phyloP scores from a whole-genome alignment of 2,113 vertebrate genomes.

The Elephas maximus region DNA sequence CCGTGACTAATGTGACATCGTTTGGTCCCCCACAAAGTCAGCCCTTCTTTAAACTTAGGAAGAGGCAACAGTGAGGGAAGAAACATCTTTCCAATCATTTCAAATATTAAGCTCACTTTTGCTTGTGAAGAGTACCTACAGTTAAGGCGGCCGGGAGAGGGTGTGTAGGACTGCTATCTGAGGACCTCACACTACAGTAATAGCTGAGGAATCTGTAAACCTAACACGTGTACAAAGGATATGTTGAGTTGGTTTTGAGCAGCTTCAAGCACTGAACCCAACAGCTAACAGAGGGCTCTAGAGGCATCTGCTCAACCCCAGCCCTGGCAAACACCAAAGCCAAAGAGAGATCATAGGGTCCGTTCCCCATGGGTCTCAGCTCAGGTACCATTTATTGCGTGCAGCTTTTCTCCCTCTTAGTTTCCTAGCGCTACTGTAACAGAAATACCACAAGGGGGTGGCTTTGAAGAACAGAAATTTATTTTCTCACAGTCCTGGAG shows the following conservation, averaged over 20 bases:
- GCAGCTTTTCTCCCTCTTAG: not conserved
- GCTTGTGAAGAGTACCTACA: not conserved
- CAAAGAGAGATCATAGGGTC: rapidly evolving
- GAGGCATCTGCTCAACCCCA: not conserved
- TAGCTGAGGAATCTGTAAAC: not conserved
- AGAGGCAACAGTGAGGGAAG: constrained; percentile 3
- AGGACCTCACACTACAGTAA: not conserved
- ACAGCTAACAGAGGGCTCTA: not conserved
- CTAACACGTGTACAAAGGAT: not conserved
- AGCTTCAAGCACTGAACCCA: not conserved
- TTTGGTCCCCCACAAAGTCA: constrained; percentile 15
- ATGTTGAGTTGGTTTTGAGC: not conserved
- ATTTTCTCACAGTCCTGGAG: not conserved
- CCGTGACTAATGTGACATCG: constrained; percentile 73
- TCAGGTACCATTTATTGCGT: not conserved
- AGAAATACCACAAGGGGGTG: not conserved
- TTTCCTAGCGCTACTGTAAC: not conserved
- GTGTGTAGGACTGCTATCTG: not conserved
- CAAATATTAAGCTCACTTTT: not conserved
- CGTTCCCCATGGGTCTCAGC: not conserved
- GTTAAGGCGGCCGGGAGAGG: not conserved
- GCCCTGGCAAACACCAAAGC: not conserved
- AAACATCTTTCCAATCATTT: not conserved
- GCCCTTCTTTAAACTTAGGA: not conserved
- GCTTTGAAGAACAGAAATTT: not conserved